Evolutionary conservation across 2,888 invertebrate species (phyloP), one percentile per base, ranked within the genome.

Genomic region (Aleiodes testaceus): DNA sequence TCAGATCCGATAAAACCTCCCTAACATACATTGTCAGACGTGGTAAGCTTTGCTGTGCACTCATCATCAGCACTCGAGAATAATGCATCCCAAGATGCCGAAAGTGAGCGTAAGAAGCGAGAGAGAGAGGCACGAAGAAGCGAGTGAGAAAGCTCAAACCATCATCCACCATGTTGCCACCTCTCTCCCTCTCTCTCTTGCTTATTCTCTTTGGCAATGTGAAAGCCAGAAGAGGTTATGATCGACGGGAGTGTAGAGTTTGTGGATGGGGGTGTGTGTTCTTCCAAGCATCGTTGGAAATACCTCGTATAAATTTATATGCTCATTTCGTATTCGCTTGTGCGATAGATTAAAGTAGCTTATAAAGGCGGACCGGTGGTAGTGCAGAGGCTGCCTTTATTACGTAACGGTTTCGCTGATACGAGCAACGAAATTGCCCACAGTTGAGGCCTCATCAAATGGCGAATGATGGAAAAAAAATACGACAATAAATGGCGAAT

Each of bases 281-380:
- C 42, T 11, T 16, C 59, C 36, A 36, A 59, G 36, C 55, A 36
- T 30, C n/a, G 26, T n/a, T 50, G 68, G 61, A 71, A 73, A 68
- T 73, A 69, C 72, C 72, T 76, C 73, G 72, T 76, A 74, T 74
- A 77, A 76, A 75, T 77, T 72, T 75, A 75, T 77, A 76, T 30
- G 45, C 74, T 76, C 76, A 73, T 77, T 76, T 75, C 64, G 64
- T 70, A 76, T 74, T 77, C 77, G 73, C 74, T 73, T 72, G 74
- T 59, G 68, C 71, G 65, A 70, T 74, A 72, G 76, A 77, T 79
- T 77, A 75, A 76, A 75, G 72, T 74, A 73, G 76, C 75, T 77
- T 75, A 73, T 76, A 75, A 77, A 77, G 67, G 74, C 68, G 71
- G 53, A 55, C 47, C 61, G 6, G 52, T 52, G 65, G 52, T 55